Conservation (phyloP, 1,140 invertebrate species). For the Drosophila murphyi region DNA sequence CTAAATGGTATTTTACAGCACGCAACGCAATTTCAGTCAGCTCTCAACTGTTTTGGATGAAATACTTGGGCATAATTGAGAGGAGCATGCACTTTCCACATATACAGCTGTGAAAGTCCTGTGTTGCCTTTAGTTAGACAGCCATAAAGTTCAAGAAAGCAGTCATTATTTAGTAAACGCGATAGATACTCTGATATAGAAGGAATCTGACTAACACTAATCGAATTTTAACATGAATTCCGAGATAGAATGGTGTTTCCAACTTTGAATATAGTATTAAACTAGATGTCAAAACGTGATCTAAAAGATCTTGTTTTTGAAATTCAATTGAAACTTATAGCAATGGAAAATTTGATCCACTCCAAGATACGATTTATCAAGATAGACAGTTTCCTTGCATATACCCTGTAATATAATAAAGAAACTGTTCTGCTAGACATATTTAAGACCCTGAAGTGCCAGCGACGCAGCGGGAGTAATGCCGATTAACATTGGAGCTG, state of each 20-base stretch:
- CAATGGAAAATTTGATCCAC: no score
- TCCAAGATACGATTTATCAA: no score
- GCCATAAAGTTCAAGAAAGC: background rate
- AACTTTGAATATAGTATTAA: background rate
- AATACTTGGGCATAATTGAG: slow-evolving; percentile 41
- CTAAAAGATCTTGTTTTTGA: no score
- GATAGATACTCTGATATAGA: no score
- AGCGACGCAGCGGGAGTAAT: slow-evolving; percentile 11
- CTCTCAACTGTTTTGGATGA: slow-evolving; percentile 51
- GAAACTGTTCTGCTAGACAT: background rate
- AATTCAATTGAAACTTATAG: no score
- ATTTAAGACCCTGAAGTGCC: slow-evolving; percentile 2
- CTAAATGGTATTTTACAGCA: slow-evolving; percentile 67
- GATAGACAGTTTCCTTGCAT: background rate
- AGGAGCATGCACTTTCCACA: background rate
- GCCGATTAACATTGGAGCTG: slow-evolving; percentile 1
- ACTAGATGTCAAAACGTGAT: no score
- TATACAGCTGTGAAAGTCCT: background rate
- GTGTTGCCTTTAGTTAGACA: background rate
- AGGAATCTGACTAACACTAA: no score
- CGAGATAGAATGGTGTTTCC: background rate
- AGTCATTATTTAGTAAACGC: no score
- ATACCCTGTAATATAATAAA: background rate
- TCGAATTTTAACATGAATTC: no score
- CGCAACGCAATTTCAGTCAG: slow-evolving; percentile 49